phyloP scores from a whole-genome alignment of 2,113 vertebrate genomes.

The Plotosus lineatus region DNA sequence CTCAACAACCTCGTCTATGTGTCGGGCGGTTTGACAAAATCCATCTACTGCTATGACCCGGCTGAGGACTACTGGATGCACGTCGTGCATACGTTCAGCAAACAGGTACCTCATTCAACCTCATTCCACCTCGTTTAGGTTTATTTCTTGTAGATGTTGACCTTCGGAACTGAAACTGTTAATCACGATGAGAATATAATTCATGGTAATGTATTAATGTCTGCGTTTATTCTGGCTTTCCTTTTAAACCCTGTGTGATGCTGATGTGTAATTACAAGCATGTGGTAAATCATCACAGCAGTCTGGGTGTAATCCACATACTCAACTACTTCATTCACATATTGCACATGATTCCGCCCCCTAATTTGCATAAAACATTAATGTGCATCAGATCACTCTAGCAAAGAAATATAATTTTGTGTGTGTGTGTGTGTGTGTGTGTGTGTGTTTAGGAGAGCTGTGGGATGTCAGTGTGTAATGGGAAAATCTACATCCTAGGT shows the following conservation, averaged over 20 bases:
- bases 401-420: too few species aligned
- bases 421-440: not conserved
- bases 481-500: constrained; percentile 97
- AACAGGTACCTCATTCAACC: constrained; percentile 78
- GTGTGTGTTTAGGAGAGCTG: constrained; percentile 86
- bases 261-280: not conserved
- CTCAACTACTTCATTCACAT: not conserved
- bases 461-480: constrained; percentile 98
- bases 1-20: constrained; percentile 95
- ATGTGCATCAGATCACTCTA: not conserved
- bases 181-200: too few species aligned
- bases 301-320: not conserved
- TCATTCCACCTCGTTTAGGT: not conserved
- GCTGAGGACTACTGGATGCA: constrained; percentile 97
- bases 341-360: not conserved
- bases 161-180: too few species aligned
- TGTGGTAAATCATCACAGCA: not conserved
- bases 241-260: too few species aligned
- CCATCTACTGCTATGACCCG: constrained; percentile 96
- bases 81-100: constrained; percentile 92
- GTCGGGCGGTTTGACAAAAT: constrained; percentile 94
- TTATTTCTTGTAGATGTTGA: not conserved
- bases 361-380: not conserved
- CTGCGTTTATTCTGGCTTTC: too few species aligned
- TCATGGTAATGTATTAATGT: not conserved